Percentiles rank a stretch among this genome's conserved stretches.
phyloP scores from a whole-genome alignment of 2,888 invertebrate genomes.

The Tricholauxania praeusta region DNA sequence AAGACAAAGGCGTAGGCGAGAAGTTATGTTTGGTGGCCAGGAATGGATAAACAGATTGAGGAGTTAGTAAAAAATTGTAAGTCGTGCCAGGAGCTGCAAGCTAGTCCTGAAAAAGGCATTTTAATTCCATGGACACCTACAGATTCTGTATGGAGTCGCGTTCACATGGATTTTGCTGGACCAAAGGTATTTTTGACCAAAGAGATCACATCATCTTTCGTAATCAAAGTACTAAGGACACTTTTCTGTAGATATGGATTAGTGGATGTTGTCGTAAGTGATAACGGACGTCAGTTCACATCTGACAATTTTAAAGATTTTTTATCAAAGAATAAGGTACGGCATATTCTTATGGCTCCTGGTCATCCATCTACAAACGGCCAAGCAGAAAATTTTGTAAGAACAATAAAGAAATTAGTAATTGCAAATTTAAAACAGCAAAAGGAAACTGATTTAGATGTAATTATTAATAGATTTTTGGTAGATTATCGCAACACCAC shows the following conservation, averaged over 20 bases:
- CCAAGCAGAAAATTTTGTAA: slow-evolving; percentile 51
- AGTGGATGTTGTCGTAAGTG: slow-evolving; percentile 31
- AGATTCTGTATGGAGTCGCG: slow-evolving; percentile 34
- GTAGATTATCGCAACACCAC: slow-evolving; percentile 40
- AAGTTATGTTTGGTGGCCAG: slow-evolving; percentile 43
- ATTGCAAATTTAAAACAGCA: slow-evolving; percentile 30
- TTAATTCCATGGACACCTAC: slow-evolving; percentile 41
- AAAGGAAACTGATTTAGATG: slow-evolving; percentile 34
- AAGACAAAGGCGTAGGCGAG: slow-evolving; percentile 40
- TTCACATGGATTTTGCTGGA: slow-evolving; percentile 44
- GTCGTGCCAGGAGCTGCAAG: slow-evolving; percentile 40
- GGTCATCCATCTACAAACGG: slow-evolving; percentile 49
- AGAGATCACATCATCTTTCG: slow-evolving; percentile 39
- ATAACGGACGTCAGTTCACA: slow-evolving; percentile 41
- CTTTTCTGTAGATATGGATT: slow-evolving; percentile 36
- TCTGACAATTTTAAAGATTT: slow-evolving; percentile 33
- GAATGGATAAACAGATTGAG: slow-evolving; percentile 39
- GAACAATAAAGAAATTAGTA: slow-evolving; percentile 48
- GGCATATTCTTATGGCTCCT: slow-evolving; percentile 43
- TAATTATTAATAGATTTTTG: slow-evolving; percentile 38
- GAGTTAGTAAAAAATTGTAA: slow-evolving; percentile 36
- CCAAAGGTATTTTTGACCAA: slow-evolving; percentile 45
- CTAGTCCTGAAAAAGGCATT: slow-evolving; percentile 39
- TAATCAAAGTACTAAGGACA: slow-evolving; percentile 33
- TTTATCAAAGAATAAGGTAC: slow-evolving; percentile 24